These are phyloP conservation scores for Altica lythri DNA, from an alignment of 2,888 invertebrate species.

Conservation along the genomic window DNA sequence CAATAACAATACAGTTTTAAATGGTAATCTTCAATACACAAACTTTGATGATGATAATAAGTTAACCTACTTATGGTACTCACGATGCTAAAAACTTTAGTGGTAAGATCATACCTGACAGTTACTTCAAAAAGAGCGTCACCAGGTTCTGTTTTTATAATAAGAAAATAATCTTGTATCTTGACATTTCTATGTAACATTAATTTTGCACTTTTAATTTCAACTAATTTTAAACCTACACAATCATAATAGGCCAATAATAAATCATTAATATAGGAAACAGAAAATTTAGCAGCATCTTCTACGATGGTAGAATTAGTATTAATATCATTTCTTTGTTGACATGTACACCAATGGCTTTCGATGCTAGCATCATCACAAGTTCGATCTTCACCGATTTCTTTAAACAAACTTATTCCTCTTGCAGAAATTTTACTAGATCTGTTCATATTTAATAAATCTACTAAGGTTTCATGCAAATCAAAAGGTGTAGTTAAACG, in stretches of 20 bases:
- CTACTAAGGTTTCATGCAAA: slow-evolving; percentile 72
- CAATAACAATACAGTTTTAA: slow-evolving; percentile 65
- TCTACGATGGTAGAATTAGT: slow-evolving; percentile 58
- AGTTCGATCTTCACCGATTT: slow-evolving; percentile 64
- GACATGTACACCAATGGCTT: slow-evolving; percentile 78
- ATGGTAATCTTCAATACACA: slow-evolving; percentile 58
- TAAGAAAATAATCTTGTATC: slow-evolving; percentile 56
- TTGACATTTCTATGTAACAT: no score
- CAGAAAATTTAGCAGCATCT: slow-evolving; percentile 58
- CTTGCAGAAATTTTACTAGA: not conserved
- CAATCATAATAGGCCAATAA: slow-evolving; percentile 25
- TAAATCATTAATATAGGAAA: slow-evolving; percentile 26
- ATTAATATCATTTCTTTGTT: slow-evolving; percentile 60
- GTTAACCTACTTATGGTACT: slow-evolving; percentile 67
- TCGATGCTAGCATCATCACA: slow-evolving; percentile 71
- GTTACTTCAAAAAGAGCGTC: slow-evolving; percentile 71
- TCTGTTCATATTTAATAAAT: slow-evolving; percentile 63
- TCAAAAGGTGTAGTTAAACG: slow-evolving; percentile 78
- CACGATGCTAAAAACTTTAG: slow-evolving; percentile 55
- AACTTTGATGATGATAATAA: slow-evolving; percentile 58
- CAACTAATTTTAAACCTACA: slow-evolving; percentile 43
- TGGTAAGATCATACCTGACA: slow-evolving; percentile 50
- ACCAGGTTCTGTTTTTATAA: slow-evolving; percentile 67
- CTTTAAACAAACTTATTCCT: slow-evolving; percentile 59
- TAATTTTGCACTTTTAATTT: slow-evolving; percentile 40